These are phyloP conservation scores for Scortum barcoo DNA, from an alignment of 2,113 vertebrate species.

Conservation along the genomic window DNA sequence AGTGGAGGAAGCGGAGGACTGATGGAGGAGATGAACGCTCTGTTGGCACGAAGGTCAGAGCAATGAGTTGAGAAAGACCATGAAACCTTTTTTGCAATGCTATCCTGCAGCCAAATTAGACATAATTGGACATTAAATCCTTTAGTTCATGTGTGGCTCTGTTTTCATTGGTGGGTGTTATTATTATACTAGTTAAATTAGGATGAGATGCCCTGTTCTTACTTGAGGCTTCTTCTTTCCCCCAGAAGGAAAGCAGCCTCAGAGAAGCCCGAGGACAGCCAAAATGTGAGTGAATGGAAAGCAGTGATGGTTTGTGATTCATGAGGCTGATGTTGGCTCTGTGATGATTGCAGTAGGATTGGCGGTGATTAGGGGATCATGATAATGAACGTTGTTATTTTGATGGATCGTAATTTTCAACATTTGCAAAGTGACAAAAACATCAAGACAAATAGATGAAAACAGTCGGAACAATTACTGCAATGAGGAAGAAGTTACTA, in stretches of 20 bases:
- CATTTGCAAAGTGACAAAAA: neutral
- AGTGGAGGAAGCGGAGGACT: slow-evolving; percentile 95
- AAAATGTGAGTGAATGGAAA: slow-evolving; percentile 88
- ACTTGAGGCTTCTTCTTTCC: slow-evolving; percentile 65
- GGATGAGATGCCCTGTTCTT: slow-evolving; percentile 32
- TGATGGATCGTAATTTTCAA: neutral
- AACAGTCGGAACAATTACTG: neutral
- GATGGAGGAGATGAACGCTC: slow-evolving; percentile 99
- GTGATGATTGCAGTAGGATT: neutral
- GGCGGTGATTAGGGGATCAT: neutral
- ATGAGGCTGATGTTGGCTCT: neutral
- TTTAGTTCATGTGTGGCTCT: slow-evolving; percentile 17
- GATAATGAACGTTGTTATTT: neutral
- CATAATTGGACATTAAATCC: neutral
- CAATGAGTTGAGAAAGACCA: slow-evolving; percentile 8
- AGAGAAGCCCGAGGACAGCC: slow-evolving; percentile 94
- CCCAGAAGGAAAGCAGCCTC: slow-evolving; percentile 96
- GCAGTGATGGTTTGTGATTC: neutral
- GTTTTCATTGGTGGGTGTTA: neutral
- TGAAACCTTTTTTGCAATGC: neutral
- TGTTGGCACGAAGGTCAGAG: slow-evolving; percentile 94
- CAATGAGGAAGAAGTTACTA: neutral
- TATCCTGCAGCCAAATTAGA: neutral
- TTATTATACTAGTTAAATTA: neutral
- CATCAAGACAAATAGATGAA: neutral